Conservation (phyloP, 2,797 vertebrate genomes). For the Anguilla pacifica region DNA sequence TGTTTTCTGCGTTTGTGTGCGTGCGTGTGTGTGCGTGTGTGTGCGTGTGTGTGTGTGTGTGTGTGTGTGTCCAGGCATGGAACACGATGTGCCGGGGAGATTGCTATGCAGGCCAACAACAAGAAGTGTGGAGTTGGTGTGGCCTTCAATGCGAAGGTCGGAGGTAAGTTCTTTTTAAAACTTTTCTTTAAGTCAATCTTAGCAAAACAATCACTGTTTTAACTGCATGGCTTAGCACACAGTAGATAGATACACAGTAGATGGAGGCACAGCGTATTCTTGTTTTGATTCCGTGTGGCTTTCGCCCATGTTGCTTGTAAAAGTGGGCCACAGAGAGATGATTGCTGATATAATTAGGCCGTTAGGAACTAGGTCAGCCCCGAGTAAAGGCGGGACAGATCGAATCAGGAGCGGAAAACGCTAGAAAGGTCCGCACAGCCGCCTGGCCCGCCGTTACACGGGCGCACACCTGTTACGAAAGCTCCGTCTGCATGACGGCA, state of each 20-base stretch:
- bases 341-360: neutral
- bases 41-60: conserved; percentile 27
- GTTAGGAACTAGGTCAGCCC: neutral
- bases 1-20: neutral
- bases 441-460: neutral
- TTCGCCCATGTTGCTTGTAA: neutral
- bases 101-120: conserved; percentile 90
- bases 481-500: neutral
- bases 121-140: conserved; percentile 91
- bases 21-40: neutral
- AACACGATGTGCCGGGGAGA: conserved; percentile 92
- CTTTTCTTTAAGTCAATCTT: neutral
- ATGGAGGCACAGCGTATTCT: neutral
- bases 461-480: neutral
- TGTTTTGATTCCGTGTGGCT: neutral
- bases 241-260: neutral
- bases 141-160: conserved; percentile 88
- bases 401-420: neutral
- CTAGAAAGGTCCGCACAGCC: neutral
- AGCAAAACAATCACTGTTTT: neutral
- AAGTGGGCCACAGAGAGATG: neutral
- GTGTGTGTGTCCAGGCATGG: conserved; percentile 80
- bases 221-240: neutral
- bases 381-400: neutral
- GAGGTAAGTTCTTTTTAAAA: conserved; percentile 76